Base-by-base conservation (phyloP, 2,888 invertebrate species). In the Drosophila paramelanica region DNA sequence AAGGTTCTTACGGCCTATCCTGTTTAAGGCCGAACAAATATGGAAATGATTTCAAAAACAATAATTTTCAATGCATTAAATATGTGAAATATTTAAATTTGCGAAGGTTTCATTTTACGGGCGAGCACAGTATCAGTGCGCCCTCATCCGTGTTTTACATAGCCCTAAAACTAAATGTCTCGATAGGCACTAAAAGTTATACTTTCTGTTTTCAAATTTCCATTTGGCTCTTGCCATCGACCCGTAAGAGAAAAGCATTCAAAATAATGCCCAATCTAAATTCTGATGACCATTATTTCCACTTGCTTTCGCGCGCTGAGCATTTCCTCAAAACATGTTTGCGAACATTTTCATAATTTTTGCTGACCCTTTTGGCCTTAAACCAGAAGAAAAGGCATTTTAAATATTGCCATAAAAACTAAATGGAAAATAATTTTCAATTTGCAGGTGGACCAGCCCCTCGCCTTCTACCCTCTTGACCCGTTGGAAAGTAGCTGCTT, bases 341-440 rank as follows among this genome's bases (percentile, higher is more conserved):
- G 52, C 43, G 64, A 56, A 47, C 67, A 75, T 72, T 64, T 67
- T 72, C 64, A 76, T 76, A 68, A 75, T 72, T 76, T 71, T 5
- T 39, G 39, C 67, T 60, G 75, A 75, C 75, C 77, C 67, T 69
- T 69, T 69, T 73, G 73, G 41, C 13, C 39, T 6, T 6, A 14
- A 49, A 20, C 33, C 23, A 20, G 20, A 13, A n/a, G 33, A 23
- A 11, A 42, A 11, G 47, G 56, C 66, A 59, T 64, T 71, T 67
- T 59, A 56, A 71, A 65, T 71, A 56, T 71, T 50, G 55, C 59
- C 62, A 68, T 76, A 52, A 77, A 47, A 72, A 69, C 53, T 73
- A 79, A 73, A 78, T 76, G 69, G 55, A 73, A 68, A 73, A 79
- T 79, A 73, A 73, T 73, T 79, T 79, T 69, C 73, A 79, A 78